Evolutionary conservation across 1,140 invertebrate species (phyloP), one percentile per base, ranked within the genome.

Genomic region (Odontomachus brunneus): DNA sequence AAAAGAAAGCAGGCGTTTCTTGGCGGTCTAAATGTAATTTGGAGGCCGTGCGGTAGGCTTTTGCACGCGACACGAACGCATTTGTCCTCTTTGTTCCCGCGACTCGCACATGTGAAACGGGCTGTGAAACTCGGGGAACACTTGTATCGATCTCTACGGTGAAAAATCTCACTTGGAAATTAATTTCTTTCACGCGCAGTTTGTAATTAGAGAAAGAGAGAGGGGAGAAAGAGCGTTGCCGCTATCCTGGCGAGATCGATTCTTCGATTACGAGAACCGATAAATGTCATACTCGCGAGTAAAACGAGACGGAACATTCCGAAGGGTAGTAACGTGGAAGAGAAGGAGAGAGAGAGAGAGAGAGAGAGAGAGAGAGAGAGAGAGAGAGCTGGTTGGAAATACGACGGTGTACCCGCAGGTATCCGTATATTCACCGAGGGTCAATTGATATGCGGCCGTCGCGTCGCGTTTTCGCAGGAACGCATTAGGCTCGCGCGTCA

Each of bases 401-500:
- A n/a, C 60, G 3, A 11, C 29, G 17, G 0, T 24, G 2, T n/a
- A 24, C 44, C 24, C 29, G 7, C 15, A 33, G 1, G 12, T 48
- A 51, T n/a, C 14, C 17, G 19, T 29, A n/a, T 19, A 62, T 17
- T 48, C 33, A 57, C 71, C 12, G 9, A 15, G 74, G 33, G 14
- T 44, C 75, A 44, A 80, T 86, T 84, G 86, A 84, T 49, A 59
- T 48, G 19, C 84, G 66, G 59, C 26, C 44, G 44, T 12, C 29
- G 49, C 33, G 22, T 82, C 49, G 57, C 74, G 22, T 83, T 85
- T 81, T 73, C 84, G 59, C 71, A 75, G 63, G 78, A 71, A 74
- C 48, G 78, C 85, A 76, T 89, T 88, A 86, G 84, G 69, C 59
- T 63, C 38, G 59, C 83, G 76, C 86, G 90, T 91, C 90, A 89